A percentile compares a stretch with the other conserved stretches of the same genome.
These are phyloP conservation scores for Diabrotica undecimpunctata DNA, from an alignment of 1,140 invertebrate species.

Conservation along the genomic window DNA sequence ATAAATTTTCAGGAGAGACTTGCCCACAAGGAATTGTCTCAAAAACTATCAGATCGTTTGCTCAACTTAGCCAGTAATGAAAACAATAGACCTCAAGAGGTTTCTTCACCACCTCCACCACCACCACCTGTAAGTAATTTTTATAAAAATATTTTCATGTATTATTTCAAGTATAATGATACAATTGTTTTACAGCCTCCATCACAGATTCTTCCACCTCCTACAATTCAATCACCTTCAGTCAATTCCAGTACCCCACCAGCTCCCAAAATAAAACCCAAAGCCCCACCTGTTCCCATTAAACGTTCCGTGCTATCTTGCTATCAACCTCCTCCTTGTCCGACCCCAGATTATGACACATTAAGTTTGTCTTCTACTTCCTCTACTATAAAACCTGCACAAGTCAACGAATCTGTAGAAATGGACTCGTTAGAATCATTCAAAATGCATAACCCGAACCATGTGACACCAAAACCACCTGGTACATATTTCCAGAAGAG, in stretches of 20 bases:
- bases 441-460: slow-evolving; percentile 60
- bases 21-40: slow-evolving; percentile 30
- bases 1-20: slow-evolving; percentile 50
- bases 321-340: slow-evolving; percentile 52
- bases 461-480: slow-evolving; percentile 60
- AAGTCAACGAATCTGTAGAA: slow-evolving; percentile 53
- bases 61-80: slow-evolving; percentile 27
- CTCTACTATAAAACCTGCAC: slow-evolving; percentile 32
- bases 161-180: not conserved
- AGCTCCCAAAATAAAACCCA: slow-evolving; percentile 36
- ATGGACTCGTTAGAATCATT: slow-evolving; percentile 71
- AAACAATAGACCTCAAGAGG: slow-evolving; percentile 23
- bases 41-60: slow-evolving; percentile 35
- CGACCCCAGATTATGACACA: slow-evolving; percentile 62
- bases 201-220: not conserved
- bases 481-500: slow-evolving; percentile 61
- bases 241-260: slow-evolving; percentile 27
- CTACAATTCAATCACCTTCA: slow-evolving; percentile 6
- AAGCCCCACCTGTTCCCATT: slow-evolving; percentile 48
- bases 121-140: slow-evolving; percentile 57
- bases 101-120: slow-evolving; percentile 48
- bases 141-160: not conserved
- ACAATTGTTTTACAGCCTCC: slow-evolving; percentile 21
- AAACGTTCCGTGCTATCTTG: slow-evolving; percentile 41
- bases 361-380: slow-evolving; percentile 40